Evolutionary conservation across 1,140 invertebrate species (phyloP).

Genomic region (Octopus bimaculoides): DNA sequence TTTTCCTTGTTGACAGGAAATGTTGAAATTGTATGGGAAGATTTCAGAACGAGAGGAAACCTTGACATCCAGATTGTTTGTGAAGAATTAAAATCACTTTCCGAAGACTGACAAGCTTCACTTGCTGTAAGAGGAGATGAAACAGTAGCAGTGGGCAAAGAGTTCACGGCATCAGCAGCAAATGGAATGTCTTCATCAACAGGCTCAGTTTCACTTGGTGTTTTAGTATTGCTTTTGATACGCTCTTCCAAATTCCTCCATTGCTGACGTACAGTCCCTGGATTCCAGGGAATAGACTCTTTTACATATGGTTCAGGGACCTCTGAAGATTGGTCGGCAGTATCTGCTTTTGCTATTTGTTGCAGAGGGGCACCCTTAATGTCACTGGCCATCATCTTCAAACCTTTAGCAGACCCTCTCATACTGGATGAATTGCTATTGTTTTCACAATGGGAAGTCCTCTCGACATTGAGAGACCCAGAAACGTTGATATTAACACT

Average conservation of each 20-base stretch:
- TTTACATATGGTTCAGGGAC: conserved; percentile 59
- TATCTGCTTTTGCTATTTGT: no score
- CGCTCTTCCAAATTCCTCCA: conserved; percentile 63
- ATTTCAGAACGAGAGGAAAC: neutral
- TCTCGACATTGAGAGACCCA: no score
- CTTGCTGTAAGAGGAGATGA: no score
- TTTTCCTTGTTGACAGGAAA: neutral
- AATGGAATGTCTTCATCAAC: neutral
- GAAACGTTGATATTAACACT: no score
- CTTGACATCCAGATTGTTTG: no score
- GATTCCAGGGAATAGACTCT: conserved; percentile 67
- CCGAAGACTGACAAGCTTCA: no score
- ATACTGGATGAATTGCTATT: no score
- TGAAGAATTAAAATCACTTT: no score
- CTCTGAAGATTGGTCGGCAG: neutral
- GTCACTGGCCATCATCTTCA: no score
- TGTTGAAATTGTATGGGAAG: neutral
- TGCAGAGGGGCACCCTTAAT: no score
- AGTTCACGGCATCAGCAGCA: neutral
- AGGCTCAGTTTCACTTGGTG: conserved; percentile 9
- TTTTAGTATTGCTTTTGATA: conserved; percentile 21
- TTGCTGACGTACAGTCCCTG: conserved; percentile 64
- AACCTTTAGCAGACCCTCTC: no score
- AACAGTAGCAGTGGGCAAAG: neutral
- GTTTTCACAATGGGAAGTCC: no score